These are phyloP conservation scores for Meriones psammophilus DNA, from an alignment of 2,797 vertebrate species.

Conservation along the genomic window DNA sequence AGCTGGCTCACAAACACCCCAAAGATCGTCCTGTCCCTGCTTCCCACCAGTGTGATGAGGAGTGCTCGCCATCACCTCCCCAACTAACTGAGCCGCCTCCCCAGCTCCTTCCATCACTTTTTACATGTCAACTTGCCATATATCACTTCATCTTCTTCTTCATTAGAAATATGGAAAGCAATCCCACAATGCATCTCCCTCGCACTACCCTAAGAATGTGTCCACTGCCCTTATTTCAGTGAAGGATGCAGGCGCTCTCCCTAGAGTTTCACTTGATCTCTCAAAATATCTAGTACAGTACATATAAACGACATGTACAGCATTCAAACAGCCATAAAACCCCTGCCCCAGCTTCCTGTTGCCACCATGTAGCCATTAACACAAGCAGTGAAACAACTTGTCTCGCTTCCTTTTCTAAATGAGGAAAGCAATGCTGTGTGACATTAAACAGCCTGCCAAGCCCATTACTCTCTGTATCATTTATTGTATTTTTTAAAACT, in stretches of 20 bases:
- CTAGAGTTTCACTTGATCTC: background rate
- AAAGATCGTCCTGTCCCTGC: background rate
- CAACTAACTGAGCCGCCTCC: background rate
- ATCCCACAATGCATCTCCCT: background rate
- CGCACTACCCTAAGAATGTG: background rate
- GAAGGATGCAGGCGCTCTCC: conserved; percentile 19
- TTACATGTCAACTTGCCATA: background rate
- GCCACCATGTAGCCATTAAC: background rate
- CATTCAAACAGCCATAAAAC: background rate
- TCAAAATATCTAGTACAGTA: background rate
- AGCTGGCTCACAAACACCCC: background rate
- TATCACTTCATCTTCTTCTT: conserved; percentile 17
- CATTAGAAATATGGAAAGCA: background rate
- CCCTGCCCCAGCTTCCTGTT: background rate
- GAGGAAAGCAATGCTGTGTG: conserved; percentile 12
- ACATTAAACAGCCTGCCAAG: background rate
- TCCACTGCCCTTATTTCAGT: background rate
- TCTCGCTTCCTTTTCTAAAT: background rate
- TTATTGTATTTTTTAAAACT: too few species aligned
- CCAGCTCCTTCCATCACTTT: background rate
- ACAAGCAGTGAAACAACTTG: background rate
- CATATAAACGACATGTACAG: background rate
- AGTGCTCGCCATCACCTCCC: background rate
- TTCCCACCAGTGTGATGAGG: background rate
- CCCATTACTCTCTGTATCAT: background rate